phyloP scores from a whole-genome alignment of 2,113 vertebrate species.

The Neopipo cinnamomea region DNA sequence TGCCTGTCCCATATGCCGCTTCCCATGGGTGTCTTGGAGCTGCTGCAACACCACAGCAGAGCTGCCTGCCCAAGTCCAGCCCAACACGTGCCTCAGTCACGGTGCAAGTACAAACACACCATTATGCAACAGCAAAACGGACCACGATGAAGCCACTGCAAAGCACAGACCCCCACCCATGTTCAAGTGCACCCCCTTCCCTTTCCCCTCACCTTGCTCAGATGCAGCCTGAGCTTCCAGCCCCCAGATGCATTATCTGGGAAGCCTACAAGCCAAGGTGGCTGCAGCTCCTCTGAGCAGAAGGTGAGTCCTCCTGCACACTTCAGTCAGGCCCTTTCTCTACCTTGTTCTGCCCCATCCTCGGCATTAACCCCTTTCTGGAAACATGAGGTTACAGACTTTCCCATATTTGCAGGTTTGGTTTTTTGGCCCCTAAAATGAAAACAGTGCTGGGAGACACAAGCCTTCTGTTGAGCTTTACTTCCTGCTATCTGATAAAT shows the following conservation, averaged over 20 bases:
- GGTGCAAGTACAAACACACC: background rate
- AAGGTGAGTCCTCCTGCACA: background rate
- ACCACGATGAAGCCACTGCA: rapidly evolving
- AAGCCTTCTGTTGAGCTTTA: background rate
- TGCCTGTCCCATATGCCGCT: background rate
- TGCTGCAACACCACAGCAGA: background rate
- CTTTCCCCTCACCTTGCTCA: background rate
- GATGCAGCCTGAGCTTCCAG: background rate
- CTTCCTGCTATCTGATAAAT: background rate
- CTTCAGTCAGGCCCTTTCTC: background rate
- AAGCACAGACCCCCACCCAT: rapidly evolving
- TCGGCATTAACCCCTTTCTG: background rate
- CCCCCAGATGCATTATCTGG: rapidly evolving
- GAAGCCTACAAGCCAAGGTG: background rate
- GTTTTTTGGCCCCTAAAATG: background rate
- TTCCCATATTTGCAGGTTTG: background rate
- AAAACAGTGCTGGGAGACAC: background rate
- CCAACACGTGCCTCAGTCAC: rapidly evolving
- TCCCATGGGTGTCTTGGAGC: background rate
- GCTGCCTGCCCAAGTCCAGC: background rate
- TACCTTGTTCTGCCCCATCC: background rate
- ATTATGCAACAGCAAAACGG: background rate
- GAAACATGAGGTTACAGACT: background rate
- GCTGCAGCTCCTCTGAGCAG: background rate
- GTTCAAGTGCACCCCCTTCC: rapidly evolving